A percentile compares a stretch with the other conserved stretches of the same genome.
Conservation (phyloP, 1,140 invertebrate species). For the Eupristina koningsbergeri region DNA sequence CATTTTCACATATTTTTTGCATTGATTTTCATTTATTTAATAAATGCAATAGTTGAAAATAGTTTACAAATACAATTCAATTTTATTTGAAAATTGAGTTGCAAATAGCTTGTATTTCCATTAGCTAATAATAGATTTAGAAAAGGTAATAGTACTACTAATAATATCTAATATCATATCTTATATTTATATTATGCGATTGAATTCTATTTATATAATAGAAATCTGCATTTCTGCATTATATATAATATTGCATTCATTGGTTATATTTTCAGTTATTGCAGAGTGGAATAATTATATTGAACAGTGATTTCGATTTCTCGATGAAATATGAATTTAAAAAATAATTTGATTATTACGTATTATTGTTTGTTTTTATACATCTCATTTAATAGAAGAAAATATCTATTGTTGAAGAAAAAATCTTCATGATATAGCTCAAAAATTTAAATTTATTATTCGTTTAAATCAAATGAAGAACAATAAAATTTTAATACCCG, state of each 20-base stretch:
- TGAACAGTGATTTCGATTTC: no score
- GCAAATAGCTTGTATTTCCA: conserved; percentile 2
- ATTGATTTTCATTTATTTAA: neutral
- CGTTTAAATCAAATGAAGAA: no score
- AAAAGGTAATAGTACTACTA: conserved; percentile 8
- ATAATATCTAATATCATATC: conserved; percentile 8
- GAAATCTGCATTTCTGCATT: neutral
- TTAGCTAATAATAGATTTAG: neutral
- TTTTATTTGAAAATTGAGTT: neutral
- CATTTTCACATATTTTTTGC: no score
- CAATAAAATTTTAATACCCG: no score
- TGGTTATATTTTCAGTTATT: no score
- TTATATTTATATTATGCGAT: conserved; percentile 12
- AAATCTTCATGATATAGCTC: neutral
- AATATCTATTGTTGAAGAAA: no score
- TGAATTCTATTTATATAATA: conserved; percentile 8
- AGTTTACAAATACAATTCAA: neutral
- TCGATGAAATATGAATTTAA: no score
- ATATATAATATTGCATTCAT: neutral
- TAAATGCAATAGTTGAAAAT: neutral
- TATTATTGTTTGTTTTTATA: no score
- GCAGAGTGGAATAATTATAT: neutral
- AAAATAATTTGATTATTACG: no score
- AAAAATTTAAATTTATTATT: no score
- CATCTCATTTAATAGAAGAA: no score